Evolutionary conservation across 2,113 vertebrate species (phyloP).

Genomic region (Brachyhypopomus gauderio): DNA sequence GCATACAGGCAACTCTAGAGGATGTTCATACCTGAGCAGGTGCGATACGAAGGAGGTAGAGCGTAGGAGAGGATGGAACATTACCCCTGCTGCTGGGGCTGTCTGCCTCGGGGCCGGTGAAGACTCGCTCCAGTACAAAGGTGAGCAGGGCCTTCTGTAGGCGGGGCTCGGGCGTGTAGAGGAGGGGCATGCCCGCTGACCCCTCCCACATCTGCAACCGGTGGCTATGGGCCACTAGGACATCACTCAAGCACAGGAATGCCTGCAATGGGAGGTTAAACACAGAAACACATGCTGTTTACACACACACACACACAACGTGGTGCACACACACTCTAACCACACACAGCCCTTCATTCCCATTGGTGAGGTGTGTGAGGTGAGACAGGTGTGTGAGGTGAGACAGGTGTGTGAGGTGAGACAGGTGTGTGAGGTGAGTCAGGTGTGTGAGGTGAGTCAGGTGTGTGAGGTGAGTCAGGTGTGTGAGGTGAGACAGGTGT

Average conservation of each 20-base stretch:
- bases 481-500: too few species aligned
- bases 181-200: constrained; percentile 59
- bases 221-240: constrained; percentile 82
- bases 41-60: background rate
- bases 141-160: constrained; percentile 82
- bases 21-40: background rate
- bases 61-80: background rate
- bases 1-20: background rate
- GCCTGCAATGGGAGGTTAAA: constrained; percentile 65
- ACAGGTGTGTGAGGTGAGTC: too few species aligned
- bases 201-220: constrained; percentile 76
- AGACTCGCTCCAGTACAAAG: constrained; percentile 78
- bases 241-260: constrained; percentile 84
- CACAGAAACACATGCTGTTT: background rate
- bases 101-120: constrained; percentile 69
- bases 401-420: too few species aligned
- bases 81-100: constrained; percentile 73
- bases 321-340: too few species aligned
- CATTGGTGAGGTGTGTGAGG: too few species aligned
- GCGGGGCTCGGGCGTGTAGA: constrained; percentile 76
- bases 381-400: too few species aligned
- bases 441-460: too few species aligned
- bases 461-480: too few species aligned
- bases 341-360: too few species aligned
- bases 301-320: too few species aligned